phyloP scores from a whole-genome alignment of 2,888 invertebrate species.

The Microctonus aethiopoides region DNA sequence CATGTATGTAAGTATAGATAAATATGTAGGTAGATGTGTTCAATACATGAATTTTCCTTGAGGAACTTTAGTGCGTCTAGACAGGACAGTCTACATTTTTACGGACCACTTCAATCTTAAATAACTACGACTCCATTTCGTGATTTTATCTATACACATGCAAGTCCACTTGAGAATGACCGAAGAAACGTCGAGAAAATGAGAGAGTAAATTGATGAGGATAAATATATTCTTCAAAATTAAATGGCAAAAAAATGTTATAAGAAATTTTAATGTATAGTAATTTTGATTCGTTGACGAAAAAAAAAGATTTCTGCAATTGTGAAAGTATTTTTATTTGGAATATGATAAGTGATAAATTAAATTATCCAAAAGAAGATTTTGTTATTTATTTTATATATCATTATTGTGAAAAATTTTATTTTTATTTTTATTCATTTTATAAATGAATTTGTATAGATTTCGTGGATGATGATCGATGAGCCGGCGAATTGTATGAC shows the following conservation, averaged over 20 bases:
- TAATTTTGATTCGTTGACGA: background rate
- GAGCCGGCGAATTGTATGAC: too few relatives aligned
- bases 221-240: constrained; percentile 2
- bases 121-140: constrained; percentile 41
- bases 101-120: constrained; percentile 46
- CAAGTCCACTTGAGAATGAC: background rate
- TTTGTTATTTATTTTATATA: too few relatives aligned
- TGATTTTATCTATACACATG: constrained; percentile 1
- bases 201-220: background rate
- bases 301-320: too few relatives aligned
- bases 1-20: background rate
- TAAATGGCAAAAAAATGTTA: background rate
- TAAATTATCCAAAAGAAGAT: too few relatives aligned
- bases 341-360: too few relatives aligned
- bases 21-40: constrained; percentile 9
- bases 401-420: too few relatives aligned
- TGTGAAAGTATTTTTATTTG: too few relatives aligned
- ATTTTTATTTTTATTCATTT: too few relatives aligned
- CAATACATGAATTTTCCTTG: constrained; percentile 33
- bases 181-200: too few relatives aligned
- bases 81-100: constrained; percentile 44
- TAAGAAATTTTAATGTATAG: constrained; percentile 11
- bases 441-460: too few relatives aligned
- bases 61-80: constrained; percentile 47
- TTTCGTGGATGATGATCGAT: too few relatives aligned